phyloP scores from a whole-genome alignment of 1,140 invertebrate species.

The Pomacea maculata region DNA sequence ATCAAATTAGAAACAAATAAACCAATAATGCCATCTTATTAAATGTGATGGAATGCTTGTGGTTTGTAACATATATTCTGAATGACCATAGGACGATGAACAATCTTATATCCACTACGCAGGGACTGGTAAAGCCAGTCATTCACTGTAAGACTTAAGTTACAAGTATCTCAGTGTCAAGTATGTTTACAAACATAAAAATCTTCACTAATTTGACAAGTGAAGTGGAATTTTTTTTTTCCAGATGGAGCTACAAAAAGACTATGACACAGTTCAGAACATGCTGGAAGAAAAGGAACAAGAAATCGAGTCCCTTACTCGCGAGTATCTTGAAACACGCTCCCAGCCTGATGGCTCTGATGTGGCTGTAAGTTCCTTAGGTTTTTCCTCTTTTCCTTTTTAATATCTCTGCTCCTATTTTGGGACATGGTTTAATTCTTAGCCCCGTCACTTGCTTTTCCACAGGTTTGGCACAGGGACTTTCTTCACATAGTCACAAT shows the following conservation, averaged over 20 bases:
- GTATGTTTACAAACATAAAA: too few relatives aligned
- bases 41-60: too few relatives aligned
- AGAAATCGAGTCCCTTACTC: constrained; percentile 57
- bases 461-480: neutral
- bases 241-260: constrained; percentile 61
- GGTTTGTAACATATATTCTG: too few relatives aligned
- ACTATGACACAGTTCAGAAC: constrained; percentile 61
- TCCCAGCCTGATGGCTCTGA: constrained; percentile 27
- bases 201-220: too few relatives aligned
- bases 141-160: too few relatives aligned
- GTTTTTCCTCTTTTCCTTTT: neutral
- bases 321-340: constrained; percentile 47
- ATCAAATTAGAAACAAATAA: too few relatives aligned
- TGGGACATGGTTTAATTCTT: neutral
- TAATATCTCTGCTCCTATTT: neutral
- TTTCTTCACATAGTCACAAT: neutral
- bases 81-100: too few relatives aligned
- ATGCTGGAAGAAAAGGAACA: constrained; percentile 63
- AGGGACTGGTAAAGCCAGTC: too few relatives aligned
- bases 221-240: constrained; percentile 12
- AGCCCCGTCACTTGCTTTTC: neutral
- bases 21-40: too few relatives aligned
- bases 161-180: too few relatives aligned
- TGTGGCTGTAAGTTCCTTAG: constrained; percentile 26
- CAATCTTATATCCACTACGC: too few relatives aligned